A percentile compares a stretch with the other conserved stretches of the same genome.
phyloP scores from a whole-genome alignment of 2,888 invertebrate genomes.

The Parthenolecanium corni region DNA sequence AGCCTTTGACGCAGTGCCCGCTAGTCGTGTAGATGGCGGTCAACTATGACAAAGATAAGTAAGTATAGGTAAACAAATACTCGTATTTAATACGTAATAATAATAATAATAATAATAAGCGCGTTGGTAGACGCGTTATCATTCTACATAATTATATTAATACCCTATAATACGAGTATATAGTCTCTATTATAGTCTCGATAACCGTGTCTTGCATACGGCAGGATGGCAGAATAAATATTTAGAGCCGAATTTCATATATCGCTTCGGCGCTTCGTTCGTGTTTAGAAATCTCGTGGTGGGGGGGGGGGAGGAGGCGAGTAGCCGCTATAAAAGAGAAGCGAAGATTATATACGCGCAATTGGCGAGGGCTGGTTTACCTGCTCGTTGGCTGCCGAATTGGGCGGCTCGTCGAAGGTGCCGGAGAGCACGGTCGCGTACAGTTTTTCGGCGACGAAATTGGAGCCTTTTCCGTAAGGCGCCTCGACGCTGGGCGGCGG shows the following conservation, averaged over 20 bases:
- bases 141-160: too few relatives aligned
- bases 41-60: neutral
- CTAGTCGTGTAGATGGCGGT: constrained; percentile 8
- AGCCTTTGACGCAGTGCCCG: constrained; percentile 4
- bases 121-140: too few relatives aligned
- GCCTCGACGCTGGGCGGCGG: constrained; percentile 11
- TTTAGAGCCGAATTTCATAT: neutral
- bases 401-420: neutral
- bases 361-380: neutral
- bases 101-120: too few relatives aligned
- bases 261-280: too few relatives aligned
- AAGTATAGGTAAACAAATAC: neutral
- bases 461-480: constrained; percentile 9
- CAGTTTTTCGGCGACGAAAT: constrained; percentile 8
- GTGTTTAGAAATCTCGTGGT: neutral
- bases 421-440: neutral
- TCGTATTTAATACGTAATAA: too few relatives aligned
- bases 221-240: too few relatives aligned
- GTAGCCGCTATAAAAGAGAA: neutral
- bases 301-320: too few relatives aligned
- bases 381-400: constrained; percentile 1
- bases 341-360: neutral
- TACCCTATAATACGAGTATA: too few relatives aligned
- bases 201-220: too few relatives aligned
- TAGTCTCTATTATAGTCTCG: too few relatives aligned